These are phyloP conservation scores for Mohoua ochrocephala DNA, from an alignment of 2,113 vertebrate genomes.

Conservation along the genomic window DNA sequence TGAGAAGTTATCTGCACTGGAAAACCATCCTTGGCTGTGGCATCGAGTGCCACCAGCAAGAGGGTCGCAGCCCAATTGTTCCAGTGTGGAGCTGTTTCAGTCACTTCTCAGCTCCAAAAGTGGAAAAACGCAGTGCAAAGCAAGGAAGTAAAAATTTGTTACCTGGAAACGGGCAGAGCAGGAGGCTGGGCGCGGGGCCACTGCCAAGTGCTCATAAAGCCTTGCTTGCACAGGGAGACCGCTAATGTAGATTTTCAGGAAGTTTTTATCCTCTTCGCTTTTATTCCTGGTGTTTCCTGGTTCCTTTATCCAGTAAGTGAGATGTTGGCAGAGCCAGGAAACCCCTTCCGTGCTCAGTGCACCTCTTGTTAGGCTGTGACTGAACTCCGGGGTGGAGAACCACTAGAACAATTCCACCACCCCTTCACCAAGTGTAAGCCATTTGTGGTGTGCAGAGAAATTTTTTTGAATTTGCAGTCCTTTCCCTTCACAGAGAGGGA, in stretches of 20 bases:
- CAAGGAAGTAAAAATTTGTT: not conserved
- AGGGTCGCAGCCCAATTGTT: fast-evolving
- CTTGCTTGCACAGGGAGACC: not conserved
- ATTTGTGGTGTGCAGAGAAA: not conserved
- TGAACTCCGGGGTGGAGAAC: not conserved
- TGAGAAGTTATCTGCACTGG: not conserved
- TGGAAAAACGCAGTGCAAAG: not conserved
- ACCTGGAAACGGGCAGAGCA: not conserved
- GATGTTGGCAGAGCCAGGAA: not conserved
- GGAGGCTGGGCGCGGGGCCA: not conserved
- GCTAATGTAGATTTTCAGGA: not conserved
- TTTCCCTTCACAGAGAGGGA: not conserved
- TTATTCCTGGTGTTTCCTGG: not conserved
- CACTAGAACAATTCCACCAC: not conserved
- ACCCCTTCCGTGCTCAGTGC: not conserved
- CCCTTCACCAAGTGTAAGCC: not conserved
- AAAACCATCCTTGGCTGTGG: not conserved
- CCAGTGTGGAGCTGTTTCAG: fast-evolving
- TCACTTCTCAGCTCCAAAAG: not conserved
- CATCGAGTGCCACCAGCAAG: not conserved
- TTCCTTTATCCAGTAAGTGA: not conserved
- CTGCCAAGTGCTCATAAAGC: not conserved
- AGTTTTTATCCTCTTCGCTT: not conserved
- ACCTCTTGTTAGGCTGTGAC: not conserved
- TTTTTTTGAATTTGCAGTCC: not conserved